Base-by-base conservation (phyloP, 2,113 vertebrate species). In the Aythya baeri region DNA sequence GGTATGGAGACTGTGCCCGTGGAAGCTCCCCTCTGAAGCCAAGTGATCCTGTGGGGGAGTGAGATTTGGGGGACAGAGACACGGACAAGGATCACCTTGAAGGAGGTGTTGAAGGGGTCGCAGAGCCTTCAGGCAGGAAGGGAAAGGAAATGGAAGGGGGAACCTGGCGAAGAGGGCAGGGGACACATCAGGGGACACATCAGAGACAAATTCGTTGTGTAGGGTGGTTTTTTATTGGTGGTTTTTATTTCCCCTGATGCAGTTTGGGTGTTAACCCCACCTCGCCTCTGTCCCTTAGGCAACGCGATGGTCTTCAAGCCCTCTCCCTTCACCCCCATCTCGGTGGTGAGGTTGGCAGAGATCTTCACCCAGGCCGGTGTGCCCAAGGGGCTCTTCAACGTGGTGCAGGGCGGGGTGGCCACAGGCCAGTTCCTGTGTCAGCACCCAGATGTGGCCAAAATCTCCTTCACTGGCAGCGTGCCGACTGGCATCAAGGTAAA, bases 251-350 rank as follows among this genome's bases (percentile, higher is more conserved):
- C 38, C 25, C 46, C 14, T 85, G 29, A 44, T 80, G 85, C 21
- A 29, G n/a, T 76, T 75, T 41, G 46, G 31, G 3, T 92, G 55
- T 87, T 94, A 94, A 96, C 29, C 16, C 12, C n/a, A 32, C 25
- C 58, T 84, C 9, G 7, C 34, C 52, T 88, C 68, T 92, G 6
- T 65, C 67, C 7, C 6, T 38, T 46, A 99, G 99, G 99, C 46
- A 99, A 99, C 8, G 98, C 99, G 27, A 99, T 99, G 99, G 96
- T 99, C 58, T 99, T 97, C 85, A 99, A 99, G 91, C 99, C 99
- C 1, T 99, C 99, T 54, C 99, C 99, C 17, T 98, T 99, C 98
- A 97, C 99, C 0, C 99, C 99, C 0, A 44, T 99, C 83, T 99
- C 99, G 0, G 98, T 95, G 0, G 96, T 99, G 92, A 97, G 98